Conservation (phyloP, 2,113 vertebrate species). For the Microcebus lehilahytsara region DNA sequence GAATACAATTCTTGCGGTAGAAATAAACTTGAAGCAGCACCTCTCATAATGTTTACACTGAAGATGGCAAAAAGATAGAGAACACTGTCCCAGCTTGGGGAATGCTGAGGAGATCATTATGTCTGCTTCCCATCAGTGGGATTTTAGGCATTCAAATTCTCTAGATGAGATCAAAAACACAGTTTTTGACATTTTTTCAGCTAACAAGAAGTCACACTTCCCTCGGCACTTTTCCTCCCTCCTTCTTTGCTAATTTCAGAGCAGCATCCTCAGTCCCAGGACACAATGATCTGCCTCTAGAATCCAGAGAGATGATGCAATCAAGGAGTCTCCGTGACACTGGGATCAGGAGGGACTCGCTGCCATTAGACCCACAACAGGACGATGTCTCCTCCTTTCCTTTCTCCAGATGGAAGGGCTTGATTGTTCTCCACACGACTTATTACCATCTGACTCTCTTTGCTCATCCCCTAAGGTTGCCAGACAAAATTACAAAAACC, state of each 20-base stretch:
- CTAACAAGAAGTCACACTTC: not conserved
- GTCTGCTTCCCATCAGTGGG: not conserved
- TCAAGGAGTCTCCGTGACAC: not conserved
- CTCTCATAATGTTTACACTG: accelerated
- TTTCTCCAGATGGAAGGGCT: not conserved
- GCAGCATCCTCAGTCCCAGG: accelerated
- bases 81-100: not conserved
- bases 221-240: not conserved
- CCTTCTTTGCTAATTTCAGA: not conserved
- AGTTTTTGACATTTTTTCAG: not conserved
- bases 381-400: not conserved
- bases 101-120: not conserved
- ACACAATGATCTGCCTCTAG: not conserved
- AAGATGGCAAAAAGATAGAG: not conserved
- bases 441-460: not conserved
- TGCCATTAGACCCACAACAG: not conserved
- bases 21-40: not conserved
- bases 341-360: accelerated
- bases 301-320: not conserved
- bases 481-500: not conserved
- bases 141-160: not conserved
- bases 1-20: not conserved
- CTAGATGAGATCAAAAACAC: not conserved
- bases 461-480: not conserved
- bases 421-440: not conserved